These are phyloP conservation scores for Zaprionus tsacasi DNA, from an alignment of 1,140 invertebrate species.

Conservation along the genomic window DNA sequence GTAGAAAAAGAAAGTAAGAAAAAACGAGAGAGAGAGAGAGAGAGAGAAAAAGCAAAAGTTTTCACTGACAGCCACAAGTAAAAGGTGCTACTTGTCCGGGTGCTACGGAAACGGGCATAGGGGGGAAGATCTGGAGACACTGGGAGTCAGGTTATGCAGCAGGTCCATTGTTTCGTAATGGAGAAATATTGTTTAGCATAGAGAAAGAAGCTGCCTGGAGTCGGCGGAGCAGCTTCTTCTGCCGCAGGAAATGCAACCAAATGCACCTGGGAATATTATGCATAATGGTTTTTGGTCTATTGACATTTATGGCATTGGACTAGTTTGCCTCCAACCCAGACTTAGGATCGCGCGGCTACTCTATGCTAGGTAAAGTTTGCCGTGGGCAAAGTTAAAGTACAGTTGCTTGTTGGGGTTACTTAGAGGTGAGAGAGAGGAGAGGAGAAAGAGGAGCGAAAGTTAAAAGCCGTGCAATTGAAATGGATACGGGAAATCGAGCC, in stretches of 20 bases:
- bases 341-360: constrained; percentile 11
- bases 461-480: constrained; percentile 57
- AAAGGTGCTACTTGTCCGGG: constrained; percentile 75
- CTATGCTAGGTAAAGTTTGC: constrained; percentile 29
- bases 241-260: constrained; percentile 2
- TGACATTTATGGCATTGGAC: constrained; percentile 73
- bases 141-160: constrained; percentile 33
- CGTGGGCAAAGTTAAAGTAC: constrained; percentile 44
- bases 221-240: constrained; percentile 20
- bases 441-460: constrained; percentile 45
- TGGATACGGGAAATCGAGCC: constrained; percentile 34
- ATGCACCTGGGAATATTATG: constrained; percentile 57
- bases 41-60: constrained; percentile 67
- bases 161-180: constrained; percentile 74
- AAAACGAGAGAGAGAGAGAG: too few relatives aligned
- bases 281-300: constrained; percentile 80
- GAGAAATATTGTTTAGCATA: constrained; percentile 78
- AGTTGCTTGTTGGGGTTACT: constrained; percentile 41
- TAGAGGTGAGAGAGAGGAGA: constrained; percentile 36
- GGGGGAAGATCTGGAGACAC: not conserved
- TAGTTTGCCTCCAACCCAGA: not conserved
- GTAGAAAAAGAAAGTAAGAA: not conserved
- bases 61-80: constrained; percentile 75
- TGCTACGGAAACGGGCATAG: constrained; percentile 14
- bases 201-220: constrained; percentile 36